Conservation (phyloP, 1,140 invertebrate genomes). For the Cotesia vestalis region DNA sequence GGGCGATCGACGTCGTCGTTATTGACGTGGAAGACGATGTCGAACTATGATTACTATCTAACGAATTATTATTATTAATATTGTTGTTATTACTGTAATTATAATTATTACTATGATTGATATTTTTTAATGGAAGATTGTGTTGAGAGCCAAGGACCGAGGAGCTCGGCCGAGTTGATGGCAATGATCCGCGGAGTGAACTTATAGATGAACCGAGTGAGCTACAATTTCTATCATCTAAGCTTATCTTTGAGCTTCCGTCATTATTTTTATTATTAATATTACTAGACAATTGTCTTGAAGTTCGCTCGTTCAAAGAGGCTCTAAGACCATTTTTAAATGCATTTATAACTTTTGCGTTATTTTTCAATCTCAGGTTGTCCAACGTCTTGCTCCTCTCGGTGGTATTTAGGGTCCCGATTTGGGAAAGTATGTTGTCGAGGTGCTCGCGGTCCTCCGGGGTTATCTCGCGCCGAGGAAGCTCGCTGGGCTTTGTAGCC, state of each 20-base stretch:
- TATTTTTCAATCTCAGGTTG: slow-evolving; percentile 39
- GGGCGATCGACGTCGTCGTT: background rate
- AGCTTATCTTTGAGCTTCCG: slow-evolving; percentile 48
- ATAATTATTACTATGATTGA: slow-evolving; percentile 17
- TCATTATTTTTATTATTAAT: slow-evolving; percentile 43
- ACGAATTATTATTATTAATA: background rate
- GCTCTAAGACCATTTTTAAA: slow-evolving; percentile 32
- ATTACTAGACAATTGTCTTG: slow-evolving; percentile 28
- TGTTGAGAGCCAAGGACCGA: slow-evolving; percentile 55
- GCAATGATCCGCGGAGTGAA: slow-evolving; percentile 36
- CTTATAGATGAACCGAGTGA: slow-evolving; percentile 51
- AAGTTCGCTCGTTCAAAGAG: slow-evolving; percentile 54
- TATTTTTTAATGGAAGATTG: slow-evolving; percentile 44
- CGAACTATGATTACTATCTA: slow-evolving; percentile 1
- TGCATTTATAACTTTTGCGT: slow-evolving; percentile 12
- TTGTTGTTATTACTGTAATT: slow-evolving; percentile 19
- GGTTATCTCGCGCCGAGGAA: slow-evolving; percentile 12
- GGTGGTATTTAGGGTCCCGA: slow-evolving; percentile 49
- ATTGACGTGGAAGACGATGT: slow-evolving; percentile 3
- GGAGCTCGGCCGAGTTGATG: slow-evolving; percentile 55
- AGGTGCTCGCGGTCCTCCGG: slow-evolving; percentile 30
- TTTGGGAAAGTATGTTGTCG: slow-evolving; percentile 35
- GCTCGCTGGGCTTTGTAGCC: background rate
- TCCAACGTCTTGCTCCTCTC: slow-evolving; percentile 57
- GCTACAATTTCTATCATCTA: slow-evolving; percentile 51